phyloP scores from a whole-genome alignment of 2,888 invertebrate species.

The Sarcophaga variegata region DNA sequence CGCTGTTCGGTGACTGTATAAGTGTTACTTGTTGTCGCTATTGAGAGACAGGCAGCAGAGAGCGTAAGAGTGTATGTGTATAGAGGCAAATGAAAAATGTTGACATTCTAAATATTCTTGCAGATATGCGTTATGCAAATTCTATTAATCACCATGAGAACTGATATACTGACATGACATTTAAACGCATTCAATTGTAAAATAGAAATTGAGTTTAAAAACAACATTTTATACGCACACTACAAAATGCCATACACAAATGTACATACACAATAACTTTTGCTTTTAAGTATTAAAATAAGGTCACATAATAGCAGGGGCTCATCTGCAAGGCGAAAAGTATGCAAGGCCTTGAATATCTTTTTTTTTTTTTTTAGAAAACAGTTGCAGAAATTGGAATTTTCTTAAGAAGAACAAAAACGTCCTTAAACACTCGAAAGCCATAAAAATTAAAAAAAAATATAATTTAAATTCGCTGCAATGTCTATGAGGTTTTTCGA shows the following conservation, averaged over 20 bases:
- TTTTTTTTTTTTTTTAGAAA: too few species aligned
- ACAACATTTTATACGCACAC: conserved; percentile 41
- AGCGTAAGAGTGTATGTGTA: not conserved
- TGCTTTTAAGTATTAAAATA: not conserved
- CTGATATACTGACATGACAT: conserved; percentile 66
- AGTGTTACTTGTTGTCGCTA: too few species aligned
- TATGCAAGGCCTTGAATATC: too few species aligned
- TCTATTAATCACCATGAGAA: conserved; percentile 64
- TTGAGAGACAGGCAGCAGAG: not conserved
- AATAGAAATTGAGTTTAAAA: conserved; percentile 64
- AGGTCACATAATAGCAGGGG: not conserved
- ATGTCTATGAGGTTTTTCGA: too few species aligned
- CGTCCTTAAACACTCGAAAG: too few species aligned
- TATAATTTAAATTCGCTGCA: too few species aligned
- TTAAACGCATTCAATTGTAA: conserved; percentile 63
- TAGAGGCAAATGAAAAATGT: conserved; percentile 16
- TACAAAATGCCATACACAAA: not conserved
- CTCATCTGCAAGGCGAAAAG: too few species aligned
- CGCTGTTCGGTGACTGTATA: not conserved
- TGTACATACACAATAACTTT: conserved; percentile 27
- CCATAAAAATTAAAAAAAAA: too few species aligned
- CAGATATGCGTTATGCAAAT: conserved; percentile 61
- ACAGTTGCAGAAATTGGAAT: too few species aligned
- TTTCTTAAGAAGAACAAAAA: too few species aligned
- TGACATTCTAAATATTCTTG: conserved; percentile 55